phyloP scores from a whole-genome alignment of 2,113 vertebrate species.

The Phasianus colchicus region DNA sequence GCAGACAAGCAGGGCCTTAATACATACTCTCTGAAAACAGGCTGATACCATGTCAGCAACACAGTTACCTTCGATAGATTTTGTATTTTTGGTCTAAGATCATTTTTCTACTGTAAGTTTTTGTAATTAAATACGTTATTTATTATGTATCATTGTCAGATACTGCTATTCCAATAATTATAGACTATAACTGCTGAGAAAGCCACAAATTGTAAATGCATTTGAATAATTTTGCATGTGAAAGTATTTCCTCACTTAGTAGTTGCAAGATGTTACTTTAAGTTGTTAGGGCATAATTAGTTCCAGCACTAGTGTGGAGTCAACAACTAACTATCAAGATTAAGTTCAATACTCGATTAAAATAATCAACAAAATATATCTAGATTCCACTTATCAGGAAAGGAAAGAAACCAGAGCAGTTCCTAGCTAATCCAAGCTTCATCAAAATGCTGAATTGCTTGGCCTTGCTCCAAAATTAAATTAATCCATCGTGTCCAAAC shows the following conservation, averaged over 20 bases:
- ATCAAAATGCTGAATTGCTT: constrained; percentile 13
- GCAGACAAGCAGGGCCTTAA: background rate
- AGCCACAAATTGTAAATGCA: background rate
- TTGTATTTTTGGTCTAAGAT: background rate
- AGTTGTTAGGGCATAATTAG: background rate
- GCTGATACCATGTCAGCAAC: background rate
- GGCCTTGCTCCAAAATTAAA: background rate
- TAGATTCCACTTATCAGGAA: background rate
- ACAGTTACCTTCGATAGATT: background rate
- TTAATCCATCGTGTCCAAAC: constrained; percentile 4
- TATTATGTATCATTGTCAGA: background rate
- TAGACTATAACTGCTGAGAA: background rate
- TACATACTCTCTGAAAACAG: background rate
- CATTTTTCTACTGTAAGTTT: background rate
- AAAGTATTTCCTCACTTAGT: background rate
- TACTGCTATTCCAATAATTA: background rate
- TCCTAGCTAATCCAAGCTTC: background rate
- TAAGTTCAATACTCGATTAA: background rate
- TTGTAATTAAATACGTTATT: background rate
- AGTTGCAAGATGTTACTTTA: background rate
- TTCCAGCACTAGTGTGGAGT: background rate
- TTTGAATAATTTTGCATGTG: background rate
- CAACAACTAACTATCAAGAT: constrained; percentile 23
- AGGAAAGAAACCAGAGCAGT: constrained; percentile 3
- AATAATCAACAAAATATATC: background rate